Conservation (phyloP, 2,888 invertebrate species). For the Galeopsomyia nigrocyanea region DNA sequence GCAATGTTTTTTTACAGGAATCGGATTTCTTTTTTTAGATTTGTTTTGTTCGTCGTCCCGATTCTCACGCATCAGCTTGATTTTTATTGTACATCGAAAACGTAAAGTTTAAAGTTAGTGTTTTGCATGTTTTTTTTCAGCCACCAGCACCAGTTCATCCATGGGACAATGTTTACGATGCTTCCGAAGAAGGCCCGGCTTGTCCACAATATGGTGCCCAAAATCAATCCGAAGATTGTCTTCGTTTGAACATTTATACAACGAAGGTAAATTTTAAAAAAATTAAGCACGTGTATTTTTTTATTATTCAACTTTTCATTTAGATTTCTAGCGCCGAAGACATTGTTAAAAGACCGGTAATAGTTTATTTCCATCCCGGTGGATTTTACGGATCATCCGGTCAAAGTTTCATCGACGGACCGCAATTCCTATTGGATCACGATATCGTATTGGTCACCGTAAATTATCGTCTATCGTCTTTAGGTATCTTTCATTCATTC, state of each 20-base stretch:
- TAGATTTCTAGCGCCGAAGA: conserved; percentile 31
- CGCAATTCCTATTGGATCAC: conserved; percentile 52
- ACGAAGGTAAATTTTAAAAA: conserved; percentile 62
- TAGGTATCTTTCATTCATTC: conserved; percentile 42
- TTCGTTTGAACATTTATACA: conserved; percentile 76
- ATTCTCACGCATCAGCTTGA: neutral
- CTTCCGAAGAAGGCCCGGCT: conserved; percentile 73
- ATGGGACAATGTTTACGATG: conserved; percentile 72
- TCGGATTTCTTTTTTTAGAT: neutral
- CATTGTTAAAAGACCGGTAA: conserved; percentile 70
- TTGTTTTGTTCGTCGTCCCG: neutral
- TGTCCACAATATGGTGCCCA: conserved; percentile 70
- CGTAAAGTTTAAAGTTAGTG: no score
- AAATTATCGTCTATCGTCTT: conserved; percentile 43
- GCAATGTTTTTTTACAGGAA: conserved; percentile 26
- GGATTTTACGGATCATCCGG: conserved; percentile 75
- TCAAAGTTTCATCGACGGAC: conserved; percentile 68
- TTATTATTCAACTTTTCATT: no score
- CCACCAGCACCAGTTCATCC: conserved; percentile 70
- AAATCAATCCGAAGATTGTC: conserved; percentile 75
- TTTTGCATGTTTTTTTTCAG: conserved; percentile 59
- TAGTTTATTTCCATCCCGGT: conserved; percentile 77
- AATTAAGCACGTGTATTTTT: neutral
- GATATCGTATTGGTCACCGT: conserved; percentile 50
- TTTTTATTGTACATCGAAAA: neutral